Evolutionary conservation across 2,113 vertebrate species (phyloP), one percentile per base, ranked within the genome.

Genomic region (Numenius arquata): DNA sequence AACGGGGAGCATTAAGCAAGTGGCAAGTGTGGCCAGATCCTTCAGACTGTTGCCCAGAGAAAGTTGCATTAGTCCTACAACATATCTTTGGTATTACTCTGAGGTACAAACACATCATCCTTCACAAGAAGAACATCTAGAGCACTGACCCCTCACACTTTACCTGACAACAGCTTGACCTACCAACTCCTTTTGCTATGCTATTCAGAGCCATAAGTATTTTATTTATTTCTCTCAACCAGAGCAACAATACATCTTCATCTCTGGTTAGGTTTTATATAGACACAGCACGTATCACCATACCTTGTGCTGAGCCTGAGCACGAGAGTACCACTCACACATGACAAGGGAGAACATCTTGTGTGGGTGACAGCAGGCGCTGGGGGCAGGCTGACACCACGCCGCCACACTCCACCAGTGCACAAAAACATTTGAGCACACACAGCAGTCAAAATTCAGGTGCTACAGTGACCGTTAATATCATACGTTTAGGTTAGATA

Each of bases 261-360:
- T 52, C 36, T 78, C 40, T 8, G 8, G n/a, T 74, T 25, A 11
- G 29, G 7, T 45, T 71, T 47, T 50, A 34, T 45, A 20, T 6
- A 77, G n/a, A 55, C 34, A 29, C 34, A 72, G 25, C 15, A 3
- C 2, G 6, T n/a, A 1, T 36, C 55, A 6, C 34, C 13, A 11
- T 4, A 15, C 0, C 1, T 52, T 62, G 27, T 63, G 23, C 34
- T 40, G 55, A 56, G 36, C 30, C 61, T 56, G 59, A 43, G 47
- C 8, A 0, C 7, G 32, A 8, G 2, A 2, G 48, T 6, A 15
- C 36, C 63, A 14, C 27, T 77, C 63, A n/a, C 30, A 22, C 0
- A 0, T 6, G 40, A 4, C 11, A 2, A 26, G 30, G 16, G 14
- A n/a, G 21, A 82, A 21, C 26, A 47, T 17, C 50, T 36, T 32